phyloP scores from a whole-genome alignment of 2,888 invertebrate genomes.

The Cataglyphis rosenhaueri region DNA sequence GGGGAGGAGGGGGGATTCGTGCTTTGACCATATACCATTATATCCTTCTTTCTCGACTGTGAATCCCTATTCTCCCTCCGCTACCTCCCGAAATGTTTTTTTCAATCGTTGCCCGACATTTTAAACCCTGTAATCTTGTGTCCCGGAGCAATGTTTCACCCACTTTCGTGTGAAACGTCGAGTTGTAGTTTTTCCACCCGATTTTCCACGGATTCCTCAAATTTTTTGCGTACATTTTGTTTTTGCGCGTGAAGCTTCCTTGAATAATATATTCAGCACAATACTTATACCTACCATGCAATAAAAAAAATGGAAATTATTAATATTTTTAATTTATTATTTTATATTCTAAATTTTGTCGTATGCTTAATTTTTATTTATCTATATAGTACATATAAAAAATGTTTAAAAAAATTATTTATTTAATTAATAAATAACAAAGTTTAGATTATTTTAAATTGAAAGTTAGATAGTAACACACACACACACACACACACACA shows the following conservation, averaged over 20 bases:
- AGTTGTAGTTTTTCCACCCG: neutral
- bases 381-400: neutral
- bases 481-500: too few species aligned
- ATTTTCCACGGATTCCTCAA: slow-evolving; percentile 21
- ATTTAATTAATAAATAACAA: neutral
- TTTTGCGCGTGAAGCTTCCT: neutral
- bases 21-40: slow-evolving; percentile 35
- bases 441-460: neutral
- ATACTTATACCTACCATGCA: neutral
- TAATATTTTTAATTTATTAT: neutral
- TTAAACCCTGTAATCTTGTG: slow-evolving; percentile 32
- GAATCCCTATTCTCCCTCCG: slow-evolving; percentile 1
- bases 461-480: too few species aligned
- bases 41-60: slow-evolving; percentile 19
- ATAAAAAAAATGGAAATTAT: neutral
- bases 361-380: neutral
- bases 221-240: neutral
- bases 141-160: slow-evolving; percentile 24
- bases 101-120: slow-evolving; percentile 31
- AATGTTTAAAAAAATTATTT: neutral
- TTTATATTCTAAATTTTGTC: slow-evolving; percentile 10
- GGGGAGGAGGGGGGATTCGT: neutral
- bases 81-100: slow-evolving; percentile 15
- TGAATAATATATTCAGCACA: neutral
- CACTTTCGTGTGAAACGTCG: neutral